A percentile compares a stretch with the other conserved stretches of the same genome.
Evolutionary conservation across 1,140 invertebrate species (phyloP).

Genomic region (Coelopa frigida): DNA sequence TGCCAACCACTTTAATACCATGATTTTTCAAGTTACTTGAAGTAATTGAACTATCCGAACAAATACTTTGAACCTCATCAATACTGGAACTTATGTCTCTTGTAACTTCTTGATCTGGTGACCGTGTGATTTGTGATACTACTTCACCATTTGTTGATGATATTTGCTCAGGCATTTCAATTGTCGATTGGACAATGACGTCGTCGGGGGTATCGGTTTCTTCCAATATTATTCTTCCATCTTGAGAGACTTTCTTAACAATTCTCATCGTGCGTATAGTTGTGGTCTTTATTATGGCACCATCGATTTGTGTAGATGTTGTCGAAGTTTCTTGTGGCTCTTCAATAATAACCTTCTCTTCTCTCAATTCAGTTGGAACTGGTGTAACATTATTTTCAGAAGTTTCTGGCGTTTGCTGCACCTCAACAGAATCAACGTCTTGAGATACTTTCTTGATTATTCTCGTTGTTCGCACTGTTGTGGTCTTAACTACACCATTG

Average conservation of each 20-base stretch:
- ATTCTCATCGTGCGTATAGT: slow-evolving; percentile 41
- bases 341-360: slow-evolving; percentile 26
- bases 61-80: slow-evolving; percentile 12
- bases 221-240: slow-evolving; percentile 36
- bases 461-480: slow-evolving; percentile 36
- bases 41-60: too few relatives aligned
- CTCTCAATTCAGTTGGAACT: not conserved
- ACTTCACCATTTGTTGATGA: slow-evolving; percentile 4
- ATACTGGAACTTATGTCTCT: too few relatives aligned
- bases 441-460: slow-evolving; percentile 32
- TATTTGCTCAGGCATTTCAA: slow-evolving; percentile 39
- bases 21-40: slow-evolving; percentile 6
- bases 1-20: slow-evolving; percentile 30
- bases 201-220: slow-evolving; percentile 32
- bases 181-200: slow-evolving; percentile 37
- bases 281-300: slow-evolving; percentile 41
- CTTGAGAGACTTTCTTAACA: slow-evolving; percentile 35
- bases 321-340: slow-evolving; percentile 34
- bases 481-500: slow-evolving; percentile 35
- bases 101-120: too few relatives aligned
- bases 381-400: not conserved
- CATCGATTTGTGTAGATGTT: slow-evolving; percentile 38
- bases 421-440: too few relatives aligned
- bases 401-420: slow-evolving; percentile 1
- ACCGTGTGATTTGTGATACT: too few relatives aligned